Percentiles rank a stretch among this genome's conserved stretches.
These are phyloP conservation scores for Xylocampa areola DNA, from an alignment of 2,888 invertebrate genomes.

Conservation along the genomic window DNA sequence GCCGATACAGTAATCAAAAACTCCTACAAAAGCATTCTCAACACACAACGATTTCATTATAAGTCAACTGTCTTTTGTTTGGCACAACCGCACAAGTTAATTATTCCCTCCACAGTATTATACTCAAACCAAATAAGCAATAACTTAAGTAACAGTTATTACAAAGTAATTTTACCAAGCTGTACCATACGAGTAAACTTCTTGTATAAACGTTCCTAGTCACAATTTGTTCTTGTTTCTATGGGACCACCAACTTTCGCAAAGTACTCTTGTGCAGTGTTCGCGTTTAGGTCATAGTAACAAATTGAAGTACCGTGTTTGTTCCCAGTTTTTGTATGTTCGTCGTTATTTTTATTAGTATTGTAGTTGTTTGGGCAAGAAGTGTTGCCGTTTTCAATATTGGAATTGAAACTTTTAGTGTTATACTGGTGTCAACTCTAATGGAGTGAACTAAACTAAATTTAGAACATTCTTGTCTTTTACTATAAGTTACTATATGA, in stretches of 20 bases:
- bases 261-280: conserved; percentile 45
- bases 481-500: too few relatives aligned
- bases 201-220: conserved; percentile 44
- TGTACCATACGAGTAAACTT: conserved; percentile 48
- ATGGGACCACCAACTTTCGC: conserved; percentile 37
- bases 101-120: background rate
- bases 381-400: too few relatives aligned
- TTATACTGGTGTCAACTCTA: too few relatives aligned
- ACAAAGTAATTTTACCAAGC: conserved; percentile 36
- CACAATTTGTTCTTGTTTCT: conserved; percentile 48
- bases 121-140: conserved; percentile 26
- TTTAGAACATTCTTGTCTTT: too few relatives aligned
- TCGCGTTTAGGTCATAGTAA: conserved; percentile 51
- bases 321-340: conserved; percentile 30
- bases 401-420: too few relatives aligned
- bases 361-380: conserved; percentile 28
- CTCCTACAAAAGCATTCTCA: too few relatives aligned
- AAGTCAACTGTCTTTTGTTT: background rate
- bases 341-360: conserved; percentile 35
- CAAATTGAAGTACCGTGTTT: conserved; percentile 50
- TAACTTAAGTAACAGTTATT: conserved; percentile 31
- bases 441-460: too few relatives aligned
- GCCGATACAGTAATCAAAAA: too few relatives aligned
- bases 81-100: background rate
- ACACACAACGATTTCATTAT: too few relatives aligned